phyloP scores from a whole-genome alignment of 2,113 vertebrate genomes.

The Eubucco bourcierii region DNA sequence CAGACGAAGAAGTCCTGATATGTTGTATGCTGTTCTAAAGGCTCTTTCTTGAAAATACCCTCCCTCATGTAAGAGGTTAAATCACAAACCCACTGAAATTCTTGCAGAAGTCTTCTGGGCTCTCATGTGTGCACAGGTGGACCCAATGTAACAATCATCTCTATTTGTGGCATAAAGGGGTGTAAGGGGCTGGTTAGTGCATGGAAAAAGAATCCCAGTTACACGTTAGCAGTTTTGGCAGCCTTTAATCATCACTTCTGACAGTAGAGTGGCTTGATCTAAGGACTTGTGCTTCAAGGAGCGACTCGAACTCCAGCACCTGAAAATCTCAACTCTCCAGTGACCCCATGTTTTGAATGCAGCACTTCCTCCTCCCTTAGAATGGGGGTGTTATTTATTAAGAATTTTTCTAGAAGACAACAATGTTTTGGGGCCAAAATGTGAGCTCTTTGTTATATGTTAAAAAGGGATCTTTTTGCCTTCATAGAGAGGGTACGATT shows the following conservation, averaged over 20 bases:
- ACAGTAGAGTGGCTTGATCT: neutral
- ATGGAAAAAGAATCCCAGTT: neutral
- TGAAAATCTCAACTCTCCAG: neutral
- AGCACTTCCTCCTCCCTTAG: neutral
- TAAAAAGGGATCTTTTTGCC: conserved; percentile 12
- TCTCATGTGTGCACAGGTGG: neutral
- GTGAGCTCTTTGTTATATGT: neutral
- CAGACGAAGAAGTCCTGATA: neutral
- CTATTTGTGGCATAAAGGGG: neutral
- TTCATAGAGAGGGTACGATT: conserved; percentile 28
- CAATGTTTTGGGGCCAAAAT: neutral
- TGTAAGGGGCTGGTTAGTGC: neutral
- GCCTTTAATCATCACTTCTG: neutral
- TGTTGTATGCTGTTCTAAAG: neutral
- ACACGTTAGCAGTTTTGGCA: neutral
- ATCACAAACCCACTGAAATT: neutral
- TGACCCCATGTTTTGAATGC: conserved; percentile 4
- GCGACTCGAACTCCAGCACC: neutral
- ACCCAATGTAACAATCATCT: fast-evolving
- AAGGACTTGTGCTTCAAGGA: neutral
- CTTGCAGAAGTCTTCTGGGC: neutral
- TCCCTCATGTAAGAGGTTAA: neutral
- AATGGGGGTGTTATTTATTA: neutral
- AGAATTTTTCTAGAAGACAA: conserved; percentile 5
- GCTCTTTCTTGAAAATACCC: neutral